A percentile compares a stretch with the other conserved stretches of the same genome.
phyloP scores from a whole-genome alignment of 1,140 invertebrate species.

The Scaptomyza montana region DNA sequence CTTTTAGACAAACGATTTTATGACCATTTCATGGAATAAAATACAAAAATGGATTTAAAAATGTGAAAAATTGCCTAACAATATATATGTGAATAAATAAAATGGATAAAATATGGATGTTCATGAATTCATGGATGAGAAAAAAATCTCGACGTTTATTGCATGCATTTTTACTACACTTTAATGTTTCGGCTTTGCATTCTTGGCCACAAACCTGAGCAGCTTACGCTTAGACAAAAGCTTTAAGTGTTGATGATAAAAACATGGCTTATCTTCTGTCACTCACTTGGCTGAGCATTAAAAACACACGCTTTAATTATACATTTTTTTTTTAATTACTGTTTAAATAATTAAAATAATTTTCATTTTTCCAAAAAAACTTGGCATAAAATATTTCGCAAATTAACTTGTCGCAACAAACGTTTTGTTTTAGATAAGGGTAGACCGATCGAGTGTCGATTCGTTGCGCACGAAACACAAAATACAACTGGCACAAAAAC shows the following conservation, averaged over 20 bases:
- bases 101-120: neutral
- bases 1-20: too few species aligned
- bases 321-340: neutral
- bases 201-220: neutral
- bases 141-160: neutral
- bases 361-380: neutral
- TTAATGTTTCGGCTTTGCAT: neutral
- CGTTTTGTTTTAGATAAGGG: neutral
- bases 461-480: conserved; percentile 55
- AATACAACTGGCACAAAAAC: conserved; percentile 61
- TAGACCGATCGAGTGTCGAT: conserved; percentile 36
- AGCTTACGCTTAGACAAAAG: neutral
- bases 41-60: neutral
- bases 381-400: neutral
- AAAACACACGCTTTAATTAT: neutral
- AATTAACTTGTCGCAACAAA: neutral
- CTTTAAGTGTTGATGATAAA: neutral
- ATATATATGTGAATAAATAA: neutral
- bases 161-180: neutral
- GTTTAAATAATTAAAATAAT: neutral
- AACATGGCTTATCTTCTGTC: neutral
- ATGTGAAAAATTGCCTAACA: neutral
- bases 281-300: neutral
- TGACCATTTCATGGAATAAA: too few species aligned
- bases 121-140: neutral